These are phyloP conservation scores for Drosophila testacea DNA, from an alignment of 2,888 invertebrate genomes.

Conservation along the genomic window DNA sequence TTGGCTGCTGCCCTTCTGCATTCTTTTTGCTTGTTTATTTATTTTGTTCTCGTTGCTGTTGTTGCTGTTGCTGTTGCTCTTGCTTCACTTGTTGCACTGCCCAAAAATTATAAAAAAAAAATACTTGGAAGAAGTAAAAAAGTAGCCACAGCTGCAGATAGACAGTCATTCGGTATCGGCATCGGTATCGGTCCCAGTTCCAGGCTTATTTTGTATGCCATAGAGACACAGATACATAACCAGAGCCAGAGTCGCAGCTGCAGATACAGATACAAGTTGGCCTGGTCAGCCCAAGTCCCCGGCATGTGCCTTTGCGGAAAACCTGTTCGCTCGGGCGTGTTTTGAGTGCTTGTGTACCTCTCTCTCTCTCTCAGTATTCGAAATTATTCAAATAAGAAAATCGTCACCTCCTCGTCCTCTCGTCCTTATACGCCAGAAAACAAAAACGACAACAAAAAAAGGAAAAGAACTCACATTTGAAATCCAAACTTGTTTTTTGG, in stretches of 20 bases:
- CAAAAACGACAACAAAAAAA: constrained; percentile 9
- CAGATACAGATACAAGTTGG: constrained; percentile 23
- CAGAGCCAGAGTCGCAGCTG: constrained; percentile 9
- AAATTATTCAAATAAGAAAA: constrained; percentile 79
- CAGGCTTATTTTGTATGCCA: constrained; percentile 59
- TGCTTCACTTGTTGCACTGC: constrained; percentile 72
- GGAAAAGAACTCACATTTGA: constrained; percentile 42
- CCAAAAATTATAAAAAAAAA: constrained; percentile 33
- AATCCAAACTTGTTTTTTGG: constrained; percentile 54
- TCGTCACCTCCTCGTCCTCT: constrained; percentile 44
- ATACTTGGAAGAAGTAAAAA: background rate
- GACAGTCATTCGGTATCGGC: constrained; percentile 28
- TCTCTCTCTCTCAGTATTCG: constrained; percentile 46
- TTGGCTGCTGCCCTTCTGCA: constrained; percentile 69
- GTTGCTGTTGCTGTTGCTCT: constrained; percentile 27
- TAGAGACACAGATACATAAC: constrained; percentile 44
- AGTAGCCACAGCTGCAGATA: constrained; percentile 50
- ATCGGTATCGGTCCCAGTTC: constrained; percentile 8
- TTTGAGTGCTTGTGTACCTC: constrained; percentile 50
- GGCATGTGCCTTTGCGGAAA: constrained; percentile 70
- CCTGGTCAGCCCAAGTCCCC: constrained; percentile 38
- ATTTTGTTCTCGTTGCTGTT: constrained; percentile 43
- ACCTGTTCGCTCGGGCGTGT: constrained; percentile 72
- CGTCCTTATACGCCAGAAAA: constrained; percentile 34
- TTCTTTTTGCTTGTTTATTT: constrained; percentile 73